phyloP scores from a whole-genome alignment of 2,888 invertebrate species.

The Chrysolina haemoptera region DNA sequence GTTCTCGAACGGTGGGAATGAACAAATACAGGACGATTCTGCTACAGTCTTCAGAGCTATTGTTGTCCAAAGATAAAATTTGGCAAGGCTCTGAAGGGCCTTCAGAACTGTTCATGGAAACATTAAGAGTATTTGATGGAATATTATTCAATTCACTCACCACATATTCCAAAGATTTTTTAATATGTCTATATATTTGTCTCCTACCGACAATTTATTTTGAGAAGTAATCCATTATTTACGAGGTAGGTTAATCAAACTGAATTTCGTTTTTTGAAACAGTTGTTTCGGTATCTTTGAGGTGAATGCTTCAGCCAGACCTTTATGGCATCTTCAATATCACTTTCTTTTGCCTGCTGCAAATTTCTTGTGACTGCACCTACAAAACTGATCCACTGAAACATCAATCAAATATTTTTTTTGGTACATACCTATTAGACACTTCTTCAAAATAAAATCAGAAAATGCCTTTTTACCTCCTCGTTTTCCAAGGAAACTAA shows the following conservation, averaged over 20 bases:
- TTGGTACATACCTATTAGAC: background rate
- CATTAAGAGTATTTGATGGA: conserved; percentile 7
- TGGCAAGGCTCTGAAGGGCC: background rate
- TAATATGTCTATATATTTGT: conserved; percentile 8
- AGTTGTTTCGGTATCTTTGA: conserved; percentile 3
- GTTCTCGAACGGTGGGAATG: too few species aligned
- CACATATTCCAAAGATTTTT: conserved; percentile 18
- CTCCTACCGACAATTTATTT: conserved; percentile 18
- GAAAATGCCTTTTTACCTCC: conserved; percentile 26
- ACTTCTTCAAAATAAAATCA: conserved; percentile 29
- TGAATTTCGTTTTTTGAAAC: conserved; percentile 1
- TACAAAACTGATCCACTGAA: background rate
- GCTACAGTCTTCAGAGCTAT: background rate
- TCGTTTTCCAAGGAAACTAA: conserved; percentile 22
- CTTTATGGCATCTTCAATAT: conserved; percentile 12
- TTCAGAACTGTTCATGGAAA: conserved; percentile 6
- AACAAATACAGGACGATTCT: too few species aligned
- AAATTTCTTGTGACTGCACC: conserved; percentile 14
- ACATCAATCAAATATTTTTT: background rate
- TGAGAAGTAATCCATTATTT: conserved; percentile 14
- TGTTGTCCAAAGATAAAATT: background rate
- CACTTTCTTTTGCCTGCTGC: conserved; percentile 1
- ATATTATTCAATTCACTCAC: conserved; percentile 21
- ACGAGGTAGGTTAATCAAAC: conserved; percentile 10
- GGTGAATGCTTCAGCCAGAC: conserved; percentile 19